Percentiles rank a stretch among this genome's conserved stretches.
Conservation (phyloP, 30 jellyfish, hydroid and myxozoan genomes). For the Aurelia aurita complex sp. Pacific region DNA sequence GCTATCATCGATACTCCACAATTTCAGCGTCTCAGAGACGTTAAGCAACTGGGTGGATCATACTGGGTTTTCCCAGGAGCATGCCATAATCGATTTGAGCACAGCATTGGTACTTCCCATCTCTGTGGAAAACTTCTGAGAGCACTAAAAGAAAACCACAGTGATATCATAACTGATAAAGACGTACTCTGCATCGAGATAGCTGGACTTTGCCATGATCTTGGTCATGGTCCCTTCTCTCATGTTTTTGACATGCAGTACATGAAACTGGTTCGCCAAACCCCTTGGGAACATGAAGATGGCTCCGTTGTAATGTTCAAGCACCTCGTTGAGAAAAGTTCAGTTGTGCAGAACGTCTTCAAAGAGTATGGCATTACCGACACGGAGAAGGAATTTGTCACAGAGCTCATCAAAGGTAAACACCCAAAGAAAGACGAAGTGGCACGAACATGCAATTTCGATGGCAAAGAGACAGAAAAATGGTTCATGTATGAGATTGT, state of each 20-base stretch:
- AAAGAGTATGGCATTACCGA: conserved; percentile 39
- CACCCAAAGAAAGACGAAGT: conserved; percentile 47
- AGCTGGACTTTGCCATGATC: conserved; percentile 80
- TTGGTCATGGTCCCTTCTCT: conserved; percentile 92
- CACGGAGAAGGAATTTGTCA: conserved; percentile 49
- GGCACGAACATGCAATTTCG: conserved; percentile 19
- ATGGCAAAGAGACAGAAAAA: conserved; percentile 32
- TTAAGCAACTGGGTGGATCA: conserved; percentile 81
- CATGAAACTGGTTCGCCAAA: conserved; percentile 45
- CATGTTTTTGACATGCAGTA: conserved; percentile 73
- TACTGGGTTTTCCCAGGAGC: conserved; percentile 78
- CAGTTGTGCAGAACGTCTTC: conserved; percentile 29
- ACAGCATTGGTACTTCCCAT: conserved; percentile 75
- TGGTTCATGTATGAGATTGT: conserved; percentile 81
- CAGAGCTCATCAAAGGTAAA: conserved; percentile 75
- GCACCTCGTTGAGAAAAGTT: conserved; percentile 48
- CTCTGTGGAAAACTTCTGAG: conserved; percentile 49
- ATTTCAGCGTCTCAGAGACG: conserved; percentile 75
- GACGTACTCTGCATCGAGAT: conserved; percentile 67
- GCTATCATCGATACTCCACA: conserved; percentile 72
- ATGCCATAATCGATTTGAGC: conserved; percentile 83
- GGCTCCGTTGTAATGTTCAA: conserved; percentile 89
- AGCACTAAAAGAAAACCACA: conserved; percentile 22
- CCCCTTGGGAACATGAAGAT: conserved; percentile 84
- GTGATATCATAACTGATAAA: conserved; percentile 28